Conservation (phyloP, 1,140 invertebrate genomes). For the Drosophila serrata region DNA sequence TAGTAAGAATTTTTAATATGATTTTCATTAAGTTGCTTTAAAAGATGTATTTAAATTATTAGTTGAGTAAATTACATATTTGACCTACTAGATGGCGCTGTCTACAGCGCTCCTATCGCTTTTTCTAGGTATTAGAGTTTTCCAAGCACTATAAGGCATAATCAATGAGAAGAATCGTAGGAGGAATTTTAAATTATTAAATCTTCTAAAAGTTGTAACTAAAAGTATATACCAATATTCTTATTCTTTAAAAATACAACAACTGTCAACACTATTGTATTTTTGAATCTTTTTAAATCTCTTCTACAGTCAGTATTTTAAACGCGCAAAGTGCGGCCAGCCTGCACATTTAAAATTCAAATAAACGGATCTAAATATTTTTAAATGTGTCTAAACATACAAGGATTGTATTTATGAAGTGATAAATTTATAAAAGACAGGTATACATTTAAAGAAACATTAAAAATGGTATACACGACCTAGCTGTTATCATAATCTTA, state of each 20-base stretch:
- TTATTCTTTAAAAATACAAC: no score
- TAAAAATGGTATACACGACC: neutral
- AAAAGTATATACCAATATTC: neutral
- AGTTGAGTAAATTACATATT: neutral
- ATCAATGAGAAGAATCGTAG: no score
- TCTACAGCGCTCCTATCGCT: neutral
- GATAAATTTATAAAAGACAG: no score
- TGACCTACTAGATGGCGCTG: neutral
- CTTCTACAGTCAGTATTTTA: neutral
- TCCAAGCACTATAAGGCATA: no score
- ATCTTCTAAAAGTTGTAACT: neutral
- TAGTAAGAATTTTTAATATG: no score
- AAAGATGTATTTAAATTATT: neutral
- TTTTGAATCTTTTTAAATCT: neutral
- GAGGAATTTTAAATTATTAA: neutral
- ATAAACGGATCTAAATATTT: conserved; percentile 3
- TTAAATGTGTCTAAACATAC: neutral
- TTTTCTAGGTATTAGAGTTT: neutral
- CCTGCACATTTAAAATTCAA: neutral
- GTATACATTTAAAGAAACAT: no score
- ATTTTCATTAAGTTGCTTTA: no score
- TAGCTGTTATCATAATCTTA: neutral
- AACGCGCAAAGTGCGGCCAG: no score
- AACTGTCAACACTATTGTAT: no score
- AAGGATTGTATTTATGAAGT: neutral